A percentile compares a stretch with the other conserved stretches of the same genome.
phyloP scores from a whole-genome alignment of 2,113 vertebrate genomes.

The Rhegmatorhina hoffmannsi region DNA sequence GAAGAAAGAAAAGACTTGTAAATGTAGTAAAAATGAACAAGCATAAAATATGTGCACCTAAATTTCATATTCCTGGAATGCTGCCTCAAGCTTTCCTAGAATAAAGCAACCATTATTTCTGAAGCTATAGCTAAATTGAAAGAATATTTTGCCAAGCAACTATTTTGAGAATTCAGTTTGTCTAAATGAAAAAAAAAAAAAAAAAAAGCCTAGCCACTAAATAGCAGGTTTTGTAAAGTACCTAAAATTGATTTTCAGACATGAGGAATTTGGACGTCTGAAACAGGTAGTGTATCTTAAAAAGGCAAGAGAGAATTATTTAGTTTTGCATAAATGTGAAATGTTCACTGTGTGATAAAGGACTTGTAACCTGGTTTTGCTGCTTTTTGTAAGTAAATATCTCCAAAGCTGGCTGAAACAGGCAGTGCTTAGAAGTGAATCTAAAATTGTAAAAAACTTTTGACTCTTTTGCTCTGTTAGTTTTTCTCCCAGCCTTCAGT shows the following conservation, averaged over 20 bases:
- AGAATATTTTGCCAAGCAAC: neutral
- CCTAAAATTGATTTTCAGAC: neutral
- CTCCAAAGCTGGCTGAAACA: neutral
- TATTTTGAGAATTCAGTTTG: neutral
- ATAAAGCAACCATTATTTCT: neutral
- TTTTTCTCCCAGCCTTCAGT: neutral
- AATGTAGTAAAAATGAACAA: neutral
- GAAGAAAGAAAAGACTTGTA: neutral
- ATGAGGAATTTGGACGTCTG: neutral
- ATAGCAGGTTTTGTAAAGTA: neutral
- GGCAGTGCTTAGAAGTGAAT: neutral
- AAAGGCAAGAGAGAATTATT: neutral
- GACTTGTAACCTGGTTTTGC: neutral
- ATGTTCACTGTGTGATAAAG: neutral
- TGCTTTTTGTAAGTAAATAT: neutral
- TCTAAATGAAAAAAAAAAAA: neutral
- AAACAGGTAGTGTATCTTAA: neutral
- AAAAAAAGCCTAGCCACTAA: neutral
- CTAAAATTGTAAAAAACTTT: neutral
- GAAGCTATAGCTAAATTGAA: neutral
- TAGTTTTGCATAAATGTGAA: neutral
- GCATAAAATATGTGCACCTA: neutral
- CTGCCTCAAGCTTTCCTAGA: neutral
- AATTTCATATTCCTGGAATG: conserved; percentile 30
- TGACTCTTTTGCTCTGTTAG: neutral